These are phyloP conservation scores for Zaprionus ornatus DNA, from an alignment of 1,140 invertebrate genomes.

Conservation along the genomic window DNA sequence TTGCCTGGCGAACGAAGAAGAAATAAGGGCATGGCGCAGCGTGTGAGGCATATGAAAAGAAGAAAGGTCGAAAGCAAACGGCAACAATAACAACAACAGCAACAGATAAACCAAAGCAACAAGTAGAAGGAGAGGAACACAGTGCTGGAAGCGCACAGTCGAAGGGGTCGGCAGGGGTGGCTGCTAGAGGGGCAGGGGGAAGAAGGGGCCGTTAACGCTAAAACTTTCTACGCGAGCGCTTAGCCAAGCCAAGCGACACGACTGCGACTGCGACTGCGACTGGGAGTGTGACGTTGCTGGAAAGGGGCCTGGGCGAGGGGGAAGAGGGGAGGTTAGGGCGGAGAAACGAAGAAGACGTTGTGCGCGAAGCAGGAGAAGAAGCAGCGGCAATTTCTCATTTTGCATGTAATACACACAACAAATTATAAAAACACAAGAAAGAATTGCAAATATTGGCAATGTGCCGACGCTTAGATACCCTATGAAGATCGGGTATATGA, in stretches of 20 bases:
- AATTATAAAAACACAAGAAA: slow-evolving; percentile 28
- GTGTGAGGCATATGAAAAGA: slow-evolving; percentile 55
- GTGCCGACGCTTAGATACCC: neutral
- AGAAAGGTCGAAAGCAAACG: slow-evolving; percentile 79
- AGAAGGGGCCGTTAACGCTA: slow-evolving; percentile 60
- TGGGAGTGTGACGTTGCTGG: neutral
- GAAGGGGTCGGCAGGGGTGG: slow-evolving; percentile 27
- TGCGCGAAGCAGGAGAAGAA: slow-evolving; percentile 25
- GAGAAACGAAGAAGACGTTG: slow-evolving; percentile 31
- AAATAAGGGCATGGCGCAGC: slow-evolving; percentile 74
- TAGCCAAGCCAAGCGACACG: slow-evolving; percentile 74
- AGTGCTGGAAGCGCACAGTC: no score
- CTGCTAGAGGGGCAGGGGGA: slow-evolving; percentile 12
- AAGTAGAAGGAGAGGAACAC: neutral
- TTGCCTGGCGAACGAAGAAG: slow-evolving; percentile 49
- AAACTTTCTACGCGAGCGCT: slow-evolving; percentile 80
- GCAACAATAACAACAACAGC: slow-evolving; percentile 34
- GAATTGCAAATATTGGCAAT: neutral
- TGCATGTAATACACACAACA: slow-evolving; percentile 57
- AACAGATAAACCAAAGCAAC: slow-evolving; percentile 6
- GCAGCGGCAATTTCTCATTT: slow-evolving; percentile 59
- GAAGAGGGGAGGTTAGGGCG: slow-evolving; percentile 31
- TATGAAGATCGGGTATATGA: neutral
- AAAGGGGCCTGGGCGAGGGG: slow-evolving; percentile 14
- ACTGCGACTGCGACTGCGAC: slow-evolving; percentile 6